Evolutionary conservation across 2,113 vertebrate species (phyloP), one percentile per base, ranked within the genome.

Genomic region (Tragelaphus imberbis): DNA sequence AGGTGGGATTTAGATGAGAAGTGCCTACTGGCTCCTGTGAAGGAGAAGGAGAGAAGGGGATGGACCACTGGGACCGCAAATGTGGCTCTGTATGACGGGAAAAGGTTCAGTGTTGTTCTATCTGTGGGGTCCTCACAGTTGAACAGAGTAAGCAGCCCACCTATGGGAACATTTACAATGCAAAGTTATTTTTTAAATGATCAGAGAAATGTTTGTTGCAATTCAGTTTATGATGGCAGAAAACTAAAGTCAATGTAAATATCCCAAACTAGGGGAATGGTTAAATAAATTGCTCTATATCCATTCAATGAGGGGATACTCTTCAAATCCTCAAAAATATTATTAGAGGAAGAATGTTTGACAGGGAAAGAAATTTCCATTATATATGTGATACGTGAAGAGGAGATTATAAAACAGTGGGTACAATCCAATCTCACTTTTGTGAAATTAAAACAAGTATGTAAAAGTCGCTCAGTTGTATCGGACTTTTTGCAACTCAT

Each of bases 241-340:
- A 85, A 93, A n/a, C n/a, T 28, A 75, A 92, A 90, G 81, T 49
- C 61, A 95, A 84, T 75, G 40, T n/a, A 63, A 82, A 36, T 51
- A 49, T 90, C 40, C 23, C 5, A 33, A 81, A 56, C 30, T 15
- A 90, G 19, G 56, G 15, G 17, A 49, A 16, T 53, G 6, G 51
- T 53, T 79, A 59, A 58, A 91, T 84, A 80, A 92, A 47, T 49
- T 40, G 30, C 85, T 25, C 33, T 63, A 3, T 81, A 56, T 19
- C 25, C 9, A 79, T 94, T 59, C 13, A 30, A 44, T 56, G 40
- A 87, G n/a, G 56, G 27, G 49, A 49, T 90, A 47, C n/a, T 75
- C 56, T 33, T 88, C 23, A 68, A 68, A 25, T 71, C 53, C 68
- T 47, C 58, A 75, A 90, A 90, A 90, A 53, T 75, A 53, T 88